A percentile compares a stretch with the other conserved stretches of the same genome.
These are phyloP conservation scores for Lepetodrilus schrolli DNA, from an alignment of 2,888 invertebrate species.

Conservation along the genomic window DNA sequence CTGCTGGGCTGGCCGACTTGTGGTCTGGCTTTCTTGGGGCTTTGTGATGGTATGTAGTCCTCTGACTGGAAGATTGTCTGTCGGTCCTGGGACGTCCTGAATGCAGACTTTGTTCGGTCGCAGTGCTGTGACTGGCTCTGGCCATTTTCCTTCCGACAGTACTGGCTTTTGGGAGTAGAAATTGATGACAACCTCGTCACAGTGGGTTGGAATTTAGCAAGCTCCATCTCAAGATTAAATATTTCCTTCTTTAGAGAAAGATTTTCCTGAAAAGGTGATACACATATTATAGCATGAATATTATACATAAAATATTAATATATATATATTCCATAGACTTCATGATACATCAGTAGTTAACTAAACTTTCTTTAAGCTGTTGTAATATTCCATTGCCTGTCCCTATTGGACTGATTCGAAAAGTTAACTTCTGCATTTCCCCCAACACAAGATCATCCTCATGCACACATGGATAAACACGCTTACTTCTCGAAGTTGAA, in stretches of 20 bases:
- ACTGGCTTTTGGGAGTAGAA: constrained; percentile 8
- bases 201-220: not conserved
- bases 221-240: not conserved
- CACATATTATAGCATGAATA: too few species aligned
- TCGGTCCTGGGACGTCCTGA: not conserved
- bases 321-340: too few species aligned
- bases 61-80: not conserved
- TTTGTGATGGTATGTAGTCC: not conserved
- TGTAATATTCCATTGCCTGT: too few species aligned
- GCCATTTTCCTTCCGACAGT: not conserved
- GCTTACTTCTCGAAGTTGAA: constrained; percentile 37
- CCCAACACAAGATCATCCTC: too few species aligned
- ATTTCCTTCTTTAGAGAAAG: not conserved
- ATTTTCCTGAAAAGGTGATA: not conserved
- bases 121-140: not conserved
- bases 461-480: too few species aligned
- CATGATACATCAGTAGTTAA: too few species aligned
- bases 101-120: not conserved
- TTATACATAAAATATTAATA: too few species aligned
- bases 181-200: too few species aligned
- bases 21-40: not conserved
- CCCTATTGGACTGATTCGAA: too few species aligned
- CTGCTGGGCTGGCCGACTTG: too few species aligned
- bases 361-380: too few species aligned
- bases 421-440: too few species aligned